phyloP scores from a whole-genome alignment of 2,797 vertebrate genomes.

The Thalassophryne amazonica region DNA sequence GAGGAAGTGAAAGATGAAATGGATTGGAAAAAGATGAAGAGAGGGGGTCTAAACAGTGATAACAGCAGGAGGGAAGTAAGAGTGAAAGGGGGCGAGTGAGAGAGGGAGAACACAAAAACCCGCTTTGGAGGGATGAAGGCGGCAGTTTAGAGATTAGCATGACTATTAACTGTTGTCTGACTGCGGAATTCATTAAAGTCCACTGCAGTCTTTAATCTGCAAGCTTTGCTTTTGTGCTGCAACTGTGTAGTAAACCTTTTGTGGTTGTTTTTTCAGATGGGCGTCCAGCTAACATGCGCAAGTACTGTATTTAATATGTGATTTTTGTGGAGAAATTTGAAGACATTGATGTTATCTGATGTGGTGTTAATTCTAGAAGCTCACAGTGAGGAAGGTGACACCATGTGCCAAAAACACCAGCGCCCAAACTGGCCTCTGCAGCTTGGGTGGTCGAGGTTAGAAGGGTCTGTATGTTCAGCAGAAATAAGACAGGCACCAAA shows the following conservation, averaged over 20 bases:
- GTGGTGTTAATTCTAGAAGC: background rate
- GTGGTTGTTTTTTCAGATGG: background rate
- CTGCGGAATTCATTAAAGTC: conserved; percentile 49
- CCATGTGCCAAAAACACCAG: conserved; percentile 7
- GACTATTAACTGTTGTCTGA: conserved; percentile 46
- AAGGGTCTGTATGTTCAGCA: background rate
- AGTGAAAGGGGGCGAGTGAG: background rate
- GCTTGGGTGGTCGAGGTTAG: conserved; percentile 11
- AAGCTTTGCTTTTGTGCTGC: conserved; percentile 7
- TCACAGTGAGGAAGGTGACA: conserved; percentile 11
- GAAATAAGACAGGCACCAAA: background rate
- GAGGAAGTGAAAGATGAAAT: background rate
- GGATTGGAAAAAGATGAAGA: background rate
- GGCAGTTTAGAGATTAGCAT: conserved; percentile 47
- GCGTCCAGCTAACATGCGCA: background rate
- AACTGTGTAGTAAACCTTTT: background rate
- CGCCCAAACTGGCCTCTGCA: background rate
- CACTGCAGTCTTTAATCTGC: conserved; percentile 25
- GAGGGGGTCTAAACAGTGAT: background rate
- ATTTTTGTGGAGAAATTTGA: background rate
- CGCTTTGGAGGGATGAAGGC: conserved; percentile 25
- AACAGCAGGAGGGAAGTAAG: background rate
- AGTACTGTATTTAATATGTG: too few relatives aligned
- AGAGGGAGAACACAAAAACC: background rate
- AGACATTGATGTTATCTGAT: background rate